These are phyloP conservation scores for Patagioenas fasciata DNA, from an alignment of 2,113 vertebrate species.

Conservation along the genomic window DNA sequence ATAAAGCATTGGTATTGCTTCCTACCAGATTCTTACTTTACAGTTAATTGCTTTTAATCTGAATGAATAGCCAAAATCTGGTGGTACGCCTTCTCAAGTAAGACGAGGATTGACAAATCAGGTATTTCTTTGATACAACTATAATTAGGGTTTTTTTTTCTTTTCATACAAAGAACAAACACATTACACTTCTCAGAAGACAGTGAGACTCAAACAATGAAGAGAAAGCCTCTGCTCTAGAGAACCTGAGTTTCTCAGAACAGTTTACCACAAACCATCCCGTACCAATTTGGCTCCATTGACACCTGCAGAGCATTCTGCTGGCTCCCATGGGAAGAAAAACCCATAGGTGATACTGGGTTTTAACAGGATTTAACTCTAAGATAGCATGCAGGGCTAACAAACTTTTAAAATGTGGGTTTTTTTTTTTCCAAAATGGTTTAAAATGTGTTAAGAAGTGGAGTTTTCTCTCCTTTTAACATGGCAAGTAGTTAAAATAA, in stretches of 20 bases:
- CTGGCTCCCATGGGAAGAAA: background rate
- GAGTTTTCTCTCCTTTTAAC: background rate
- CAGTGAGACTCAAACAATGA: background rate
- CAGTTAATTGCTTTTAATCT: background rate
- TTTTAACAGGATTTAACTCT: background rate
- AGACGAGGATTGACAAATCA: rapidly evolving
- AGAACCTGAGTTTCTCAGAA: background rate
- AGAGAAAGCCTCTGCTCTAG: background rate
- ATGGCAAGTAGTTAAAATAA: background rate
- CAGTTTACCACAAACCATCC: background rate
- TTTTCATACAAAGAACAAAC: background rate
- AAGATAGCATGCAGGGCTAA: background rate
- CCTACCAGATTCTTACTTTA: background rate
- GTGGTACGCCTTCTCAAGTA: background rate
- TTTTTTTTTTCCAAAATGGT: background rate
- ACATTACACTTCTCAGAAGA: rapidly evolving
- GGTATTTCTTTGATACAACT: background rate
- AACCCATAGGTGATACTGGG: background rate
- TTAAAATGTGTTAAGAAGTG: background rate
- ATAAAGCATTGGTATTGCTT: background rate
- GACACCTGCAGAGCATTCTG: background rate
- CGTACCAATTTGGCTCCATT: background rate
- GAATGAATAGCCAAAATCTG: background rate
- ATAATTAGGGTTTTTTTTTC: background rate
- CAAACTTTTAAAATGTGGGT: background rate